A percentile compares a stretch with the other conserved stretches of the same genome.
Conservation (phyloP, 2,888 invertebrate species). For the Phrixothrix hirtus region DNA sequence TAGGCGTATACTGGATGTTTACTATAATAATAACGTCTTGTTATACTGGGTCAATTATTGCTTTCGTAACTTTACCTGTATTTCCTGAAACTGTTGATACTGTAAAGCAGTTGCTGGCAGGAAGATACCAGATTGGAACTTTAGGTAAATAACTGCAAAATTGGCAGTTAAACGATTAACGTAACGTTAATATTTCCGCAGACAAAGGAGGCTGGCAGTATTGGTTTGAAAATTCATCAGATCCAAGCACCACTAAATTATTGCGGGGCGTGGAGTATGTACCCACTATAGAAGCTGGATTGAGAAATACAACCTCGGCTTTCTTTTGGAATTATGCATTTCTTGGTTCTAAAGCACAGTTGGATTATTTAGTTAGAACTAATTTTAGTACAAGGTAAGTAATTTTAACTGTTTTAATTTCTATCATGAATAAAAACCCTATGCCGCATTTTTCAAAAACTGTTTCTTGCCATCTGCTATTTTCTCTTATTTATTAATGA, state of each 20-base stretch:
- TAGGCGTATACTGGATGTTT: constrained; percentile 82
- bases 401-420: neutral
- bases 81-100: constrained; percentile 76
- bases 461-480: no score
- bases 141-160: no score
- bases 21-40: constrained; percentile 83
- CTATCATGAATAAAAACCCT: neutral
- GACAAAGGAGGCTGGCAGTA: constrained; percentile 76
- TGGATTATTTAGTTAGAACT: constrained; percentile 72
- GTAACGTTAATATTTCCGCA: no score
- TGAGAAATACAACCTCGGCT: constrained; percentile 73
- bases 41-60: constrained; percentile 83
- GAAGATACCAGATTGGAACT: constrained; percentile 73
- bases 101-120: constrained; percentile 65
- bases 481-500: no score
- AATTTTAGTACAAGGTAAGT: constrained; percentile 63
- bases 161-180: no score
- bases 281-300: constrained; percentile 66
- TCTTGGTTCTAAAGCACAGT: constrained; percentile 70
- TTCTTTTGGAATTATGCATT: constrained; percentile 81
- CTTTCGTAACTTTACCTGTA: constrained; percentile 78
- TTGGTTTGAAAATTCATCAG: constrained; percentile 74
- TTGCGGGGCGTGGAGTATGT: constrained; percentile 71
- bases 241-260: constrained; percentile 64
- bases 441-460: neutral